Evolutionary conservation across 2,113 vertebrate species (phyloP).

Genomic region (Sardina pilchardus): DNA sequence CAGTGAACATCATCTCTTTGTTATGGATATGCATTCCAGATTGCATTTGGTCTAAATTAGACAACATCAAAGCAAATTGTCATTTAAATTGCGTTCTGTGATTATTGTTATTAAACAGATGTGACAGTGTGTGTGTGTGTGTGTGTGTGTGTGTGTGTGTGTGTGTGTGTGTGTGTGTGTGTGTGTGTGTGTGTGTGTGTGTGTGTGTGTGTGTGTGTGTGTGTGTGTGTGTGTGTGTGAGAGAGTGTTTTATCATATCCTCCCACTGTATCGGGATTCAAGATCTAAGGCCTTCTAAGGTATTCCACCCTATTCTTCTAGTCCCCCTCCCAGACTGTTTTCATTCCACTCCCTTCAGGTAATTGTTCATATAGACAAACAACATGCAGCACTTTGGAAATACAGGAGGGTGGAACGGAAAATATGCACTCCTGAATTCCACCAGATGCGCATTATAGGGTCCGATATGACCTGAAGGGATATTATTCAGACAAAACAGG

Average conservation of each 20-base stretch:
- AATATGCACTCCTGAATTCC: slow-evolving; percentile 7
- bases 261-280: neutral
- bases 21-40: neutral
- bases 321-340: neutral
- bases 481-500: neutral
- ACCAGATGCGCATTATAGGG: neutral
- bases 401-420: neutral
- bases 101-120: neutral
- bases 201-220: neutral
- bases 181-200: neutral
- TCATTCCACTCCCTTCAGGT: neutral
- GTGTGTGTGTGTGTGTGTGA: no score
- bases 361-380: slow-evolving; percentile 20
- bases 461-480: neutral
- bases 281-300: neutral
- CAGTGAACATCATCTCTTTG: neutral
- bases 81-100: neutral
- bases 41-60: neutral
- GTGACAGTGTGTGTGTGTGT: neutral
- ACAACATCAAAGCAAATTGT: no score
- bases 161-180: neutral
- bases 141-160: neutral
- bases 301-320: neutral
- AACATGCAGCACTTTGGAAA: neutral
- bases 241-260: neutral